Percentiles rank a stretch among this genome's conserved stretches.
Conservation (phyloP, 2,113 vertebrate species). For the Embiotoca jacksoni region DNA sequence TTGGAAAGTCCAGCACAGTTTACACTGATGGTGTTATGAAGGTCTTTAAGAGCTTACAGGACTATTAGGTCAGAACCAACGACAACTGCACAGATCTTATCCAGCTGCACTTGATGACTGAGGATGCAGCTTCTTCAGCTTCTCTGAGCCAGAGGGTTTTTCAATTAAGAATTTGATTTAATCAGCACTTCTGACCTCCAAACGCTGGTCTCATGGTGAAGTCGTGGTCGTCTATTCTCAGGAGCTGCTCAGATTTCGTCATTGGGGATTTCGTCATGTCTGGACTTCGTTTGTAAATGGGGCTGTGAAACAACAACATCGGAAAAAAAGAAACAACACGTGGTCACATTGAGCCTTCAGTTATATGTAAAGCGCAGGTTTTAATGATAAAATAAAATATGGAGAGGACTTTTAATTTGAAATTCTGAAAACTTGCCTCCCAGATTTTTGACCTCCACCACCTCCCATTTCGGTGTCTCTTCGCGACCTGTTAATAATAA, state of each 20-base stretch:
- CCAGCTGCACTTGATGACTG: conserved; percentile 25
- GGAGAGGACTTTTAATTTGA: neutral
- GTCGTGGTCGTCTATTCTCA: conserved; percentile 97
- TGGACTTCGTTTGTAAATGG: conserved; percentile 92
- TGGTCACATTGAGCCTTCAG: neutral
- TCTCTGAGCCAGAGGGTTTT: neutral
- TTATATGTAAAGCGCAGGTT: no score
- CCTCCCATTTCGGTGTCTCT: conserved; percentile 81
- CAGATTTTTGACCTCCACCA: conserved; percentile 84
- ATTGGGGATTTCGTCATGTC: conserved; percentile 95
- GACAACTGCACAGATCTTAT: conserved; percentile 18
- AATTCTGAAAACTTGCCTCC: conserved; percentile 82
- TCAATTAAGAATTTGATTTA: neutral
- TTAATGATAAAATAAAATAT: no score
- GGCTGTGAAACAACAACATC: conserved; percentile 77
- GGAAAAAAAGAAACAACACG: neutral
- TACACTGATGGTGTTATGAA: conserved; percentile 43
- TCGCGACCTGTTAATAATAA: conserved; percentile 66
- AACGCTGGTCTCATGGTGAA: conserved; percentile 99
- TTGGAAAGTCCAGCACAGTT: conserved; percentile 14
- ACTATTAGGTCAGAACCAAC: neutral
- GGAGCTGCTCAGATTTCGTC: conserved; percentile 96
- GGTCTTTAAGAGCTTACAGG: conserved; percentile 41
- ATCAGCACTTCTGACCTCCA: conserved; percentile 87
- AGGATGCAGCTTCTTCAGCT: neutral